Percentiles rank a stretch among this genome's conserved stretches.
These are phyloP conservation scores for Coregonus clupeaformis DNA, from an alignment of 2,113 vertebrate species.

Conservation along the genomic window DNA sequence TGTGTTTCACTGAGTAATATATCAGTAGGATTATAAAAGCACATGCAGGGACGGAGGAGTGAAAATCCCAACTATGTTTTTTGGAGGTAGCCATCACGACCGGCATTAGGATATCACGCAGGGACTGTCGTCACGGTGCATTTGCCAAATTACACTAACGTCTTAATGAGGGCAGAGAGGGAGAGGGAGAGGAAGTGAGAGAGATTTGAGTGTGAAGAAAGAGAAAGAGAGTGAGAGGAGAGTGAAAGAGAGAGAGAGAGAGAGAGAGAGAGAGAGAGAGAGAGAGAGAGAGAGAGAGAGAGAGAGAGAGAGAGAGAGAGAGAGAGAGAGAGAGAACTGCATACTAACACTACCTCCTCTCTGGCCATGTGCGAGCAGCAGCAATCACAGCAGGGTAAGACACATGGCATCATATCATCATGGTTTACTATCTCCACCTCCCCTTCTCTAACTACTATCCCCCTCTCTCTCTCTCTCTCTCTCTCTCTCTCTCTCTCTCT, in stretches of 20 bases:
- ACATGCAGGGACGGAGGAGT: not conserved
- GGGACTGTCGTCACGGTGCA: conserved; percentile 34
- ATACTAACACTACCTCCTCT: not conserved
- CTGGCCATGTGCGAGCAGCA: conserved; percentile 8
- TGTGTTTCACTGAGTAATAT: conserved; percentile 17
- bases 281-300: not conserved
- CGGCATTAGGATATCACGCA: conserved; percentile 33
- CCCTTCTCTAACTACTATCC: too few relatives aligned
- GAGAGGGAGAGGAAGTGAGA: not conserved
- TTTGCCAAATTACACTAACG: conserved; percentile 38
- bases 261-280: not conserved
- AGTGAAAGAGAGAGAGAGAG: not conserved
- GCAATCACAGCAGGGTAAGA: conserved; percentile 21
- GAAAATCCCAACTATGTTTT: not conserved
- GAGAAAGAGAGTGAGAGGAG: not conserved
- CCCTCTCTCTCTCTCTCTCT: too few relatives aligned
- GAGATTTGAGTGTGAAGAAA: not conserved
- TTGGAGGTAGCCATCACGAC: conserved; percentile 9
- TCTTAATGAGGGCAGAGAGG: conserved; percentile 26
- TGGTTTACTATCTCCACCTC: conserved; percentile 14
- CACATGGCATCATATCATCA: conserved; percentile 3
- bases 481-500: too few relatives aligned
- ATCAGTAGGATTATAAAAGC: conserved; percentile 14
- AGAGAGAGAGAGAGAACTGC: not conserved
- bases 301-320: not conserved